A percentile compares a stretch with the other conserved stretches of the same genome.
Conservation (phyloP, 2,113 vertebrate species). For the Clarias magur region DNA sequence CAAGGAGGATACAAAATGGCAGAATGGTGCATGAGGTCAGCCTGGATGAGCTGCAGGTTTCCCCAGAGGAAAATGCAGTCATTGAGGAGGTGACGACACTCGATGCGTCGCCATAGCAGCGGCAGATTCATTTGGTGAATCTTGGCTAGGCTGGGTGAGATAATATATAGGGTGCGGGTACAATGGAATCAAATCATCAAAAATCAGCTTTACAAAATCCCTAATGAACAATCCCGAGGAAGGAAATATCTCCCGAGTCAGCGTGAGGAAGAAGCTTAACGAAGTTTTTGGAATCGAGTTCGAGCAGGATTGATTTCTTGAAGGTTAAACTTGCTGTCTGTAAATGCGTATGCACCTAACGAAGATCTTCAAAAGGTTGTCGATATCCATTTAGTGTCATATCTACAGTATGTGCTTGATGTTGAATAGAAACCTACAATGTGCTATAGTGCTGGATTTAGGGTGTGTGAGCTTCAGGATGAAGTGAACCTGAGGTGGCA, state of each 20-base stretch:
- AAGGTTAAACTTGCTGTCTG: neutral
- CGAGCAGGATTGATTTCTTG: neutral
- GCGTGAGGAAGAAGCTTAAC: neutral
- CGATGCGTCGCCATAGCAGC: neutral
- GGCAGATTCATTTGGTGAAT: neutral
- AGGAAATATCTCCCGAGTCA: neutral
- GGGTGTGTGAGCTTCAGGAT: neutral
- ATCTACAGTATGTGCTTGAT: neutral
- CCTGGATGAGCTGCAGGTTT: neutral
- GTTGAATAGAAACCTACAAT: neutral
- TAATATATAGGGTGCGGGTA: neutral
- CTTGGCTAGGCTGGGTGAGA: neutral
- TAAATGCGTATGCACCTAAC: neutral
- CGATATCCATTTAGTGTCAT: neutral
- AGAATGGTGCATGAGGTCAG: neutral
- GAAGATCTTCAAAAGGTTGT: neutral
- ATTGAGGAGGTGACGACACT: neutral
- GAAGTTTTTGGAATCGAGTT: neutral
- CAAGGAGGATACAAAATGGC: neutral
- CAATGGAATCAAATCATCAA: neutral
- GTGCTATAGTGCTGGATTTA: neutral
- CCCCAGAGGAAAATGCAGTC: neutral
- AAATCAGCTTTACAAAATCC: neutral
- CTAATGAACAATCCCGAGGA: neutral
- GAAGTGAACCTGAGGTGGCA: neutral